These are phyloP conservation scores for Erannis defoliaria DNA, from an alignment of 2,888 invertebrate species.

Conservation along the genomic window DNA sequence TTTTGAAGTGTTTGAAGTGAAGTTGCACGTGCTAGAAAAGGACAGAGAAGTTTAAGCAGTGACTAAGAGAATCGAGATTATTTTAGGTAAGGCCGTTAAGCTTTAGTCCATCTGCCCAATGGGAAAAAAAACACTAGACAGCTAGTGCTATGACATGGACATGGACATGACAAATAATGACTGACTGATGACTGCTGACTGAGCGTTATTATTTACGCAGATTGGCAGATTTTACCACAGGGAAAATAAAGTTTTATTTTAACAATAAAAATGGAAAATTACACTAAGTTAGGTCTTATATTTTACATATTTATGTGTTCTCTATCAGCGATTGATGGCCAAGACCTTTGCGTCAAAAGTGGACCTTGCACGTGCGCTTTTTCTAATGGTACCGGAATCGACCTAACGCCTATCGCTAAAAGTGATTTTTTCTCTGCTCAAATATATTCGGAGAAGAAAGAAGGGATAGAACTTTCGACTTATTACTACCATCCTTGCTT, in stretches of 20 bases:
- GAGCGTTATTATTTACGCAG: conserved; percentile 7
- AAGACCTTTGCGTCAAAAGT: conserved; percentile 68
- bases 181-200: conserved; percentile 6
- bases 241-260: not conserved
- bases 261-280: conserved; percentile 50
- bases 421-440: conserved; percentile 63
- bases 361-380: conserved; percentile 77
- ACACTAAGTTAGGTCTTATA: conserved; percentile 45
- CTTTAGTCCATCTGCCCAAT: too few species aligned
- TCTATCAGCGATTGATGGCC: conserved; percentile 48
- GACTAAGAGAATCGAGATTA: too few species aligned
- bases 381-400: conserved; percentile 81
- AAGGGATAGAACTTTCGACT: conserved; percentile 59
- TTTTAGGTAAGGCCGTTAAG: too few species aligned
- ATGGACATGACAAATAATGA: too few species aligned
- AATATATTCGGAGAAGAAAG: conserved; percentile 53
- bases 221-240: too few species aligned
- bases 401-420: conserved; percentile 67
- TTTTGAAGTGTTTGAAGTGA: too few species aligned
- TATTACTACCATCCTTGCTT: conserved; percentile 79
- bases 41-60: too few species aligned
- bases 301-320: conserved; percentile 51
- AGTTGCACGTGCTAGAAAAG: too few species aligned
- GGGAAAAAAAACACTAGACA: not conserved
- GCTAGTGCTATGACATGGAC: too few species aligned